Conservation (phyloP, 2,888 invertebrate species). For the Erebia palarica region DNA sequence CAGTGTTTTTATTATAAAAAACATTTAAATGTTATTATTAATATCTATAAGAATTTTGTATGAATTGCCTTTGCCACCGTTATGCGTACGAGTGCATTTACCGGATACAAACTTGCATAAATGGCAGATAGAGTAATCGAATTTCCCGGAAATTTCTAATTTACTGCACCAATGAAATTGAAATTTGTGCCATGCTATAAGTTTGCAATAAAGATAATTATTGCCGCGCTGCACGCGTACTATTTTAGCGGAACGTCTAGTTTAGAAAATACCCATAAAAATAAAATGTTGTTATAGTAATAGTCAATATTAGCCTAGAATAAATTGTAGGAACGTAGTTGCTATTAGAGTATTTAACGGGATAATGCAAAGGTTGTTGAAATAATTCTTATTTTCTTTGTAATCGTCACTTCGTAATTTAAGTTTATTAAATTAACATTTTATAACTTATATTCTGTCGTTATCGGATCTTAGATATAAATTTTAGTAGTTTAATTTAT, state of each 20-base stretch:
- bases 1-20: too few species aligned
- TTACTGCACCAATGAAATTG: not conserved
- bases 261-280: conserved; percentile 40
- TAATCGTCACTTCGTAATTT: conserved; percentile 10
- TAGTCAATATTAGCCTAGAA: conserved; percentile 47
- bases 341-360: conserved; percentile 41
- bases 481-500: conserved; percentile 29
- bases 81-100: conserved; percentile 12
- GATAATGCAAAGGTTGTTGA: conserved; percentile 36
- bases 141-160: not conserved
- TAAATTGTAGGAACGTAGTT: conserved; percentile 47
- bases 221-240: not conserved
- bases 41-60: conserved; percentile 36
- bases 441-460: conserved; percentile 11
- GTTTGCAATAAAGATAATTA: not conserved
- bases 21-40: conserved; percentile 26
- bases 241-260: conserved; percentile 36
- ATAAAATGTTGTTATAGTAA: conserved; percentile 49
- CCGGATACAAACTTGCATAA: not conserved
- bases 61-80: conserved; percentile 42
- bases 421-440: conserved; percentile 1
- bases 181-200: not conserved
- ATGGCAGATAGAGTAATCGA: not conserved
- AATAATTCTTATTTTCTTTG: conserved; percentile 21
- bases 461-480: conserved; percentile 17